A percentile compares a stretch with the other conserved stretches of the same genome.
Evolutionary conservation across 2,797 vertebrate species (phyloP).

Genomic region (Eptatretus atami): DNA sequence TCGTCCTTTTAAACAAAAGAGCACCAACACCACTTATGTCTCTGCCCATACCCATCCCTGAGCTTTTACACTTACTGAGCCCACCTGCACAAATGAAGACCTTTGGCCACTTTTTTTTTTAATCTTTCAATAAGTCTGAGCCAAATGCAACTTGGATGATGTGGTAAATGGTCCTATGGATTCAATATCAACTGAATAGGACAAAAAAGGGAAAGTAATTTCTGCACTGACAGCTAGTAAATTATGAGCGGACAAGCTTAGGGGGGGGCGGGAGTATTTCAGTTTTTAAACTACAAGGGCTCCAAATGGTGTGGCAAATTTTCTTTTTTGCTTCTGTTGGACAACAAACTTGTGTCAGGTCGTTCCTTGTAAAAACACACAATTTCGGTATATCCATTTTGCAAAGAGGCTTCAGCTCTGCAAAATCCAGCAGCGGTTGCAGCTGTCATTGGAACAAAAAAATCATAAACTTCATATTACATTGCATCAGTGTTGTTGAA

Average conservation of each 20-base stretch:
- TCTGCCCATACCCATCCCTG: too few relatives aligned
- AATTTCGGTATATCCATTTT: slow-evolving; percentile 49
- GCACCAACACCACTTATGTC: too few relatives aligned
- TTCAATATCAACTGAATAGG: neutral
- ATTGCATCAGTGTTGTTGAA: too few relatives aligned
- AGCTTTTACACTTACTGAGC: too few relatives aligned
- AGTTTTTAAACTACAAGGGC: neutral
- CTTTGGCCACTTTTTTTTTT: too few relatives aligned
- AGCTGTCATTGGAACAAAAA: slow-evolving; percentile 20
- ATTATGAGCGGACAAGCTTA: neutral
- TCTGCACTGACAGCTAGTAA: neutral
- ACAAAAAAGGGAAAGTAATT: too few relatives aligned
- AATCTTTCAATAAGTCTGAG: too few relatives aligned
- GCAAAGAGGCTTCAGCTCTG: slow-evolving; percentile 74
- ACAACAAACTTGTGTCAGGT: slow-evolving; percentile 47
- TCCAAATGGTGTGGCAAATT: neutral
- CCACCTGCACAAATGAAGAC: too few relatives aligned
- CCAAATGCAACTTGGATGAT: too few relatives aligned
- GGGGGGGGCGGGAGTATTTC: neutral
- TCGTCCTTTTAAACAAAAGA: too few relatives aligned
- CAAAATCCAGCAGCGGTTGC: slow-evolving; percentile 64
- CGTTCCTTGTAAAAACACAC: slow-evolving; percentile 87
- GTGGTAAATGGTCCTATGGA: too few relatives aligned
- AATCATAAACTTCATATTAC: too few relatives aligned
- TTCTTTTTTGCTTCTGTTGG: neutral